Evolutionary conservation across 2,113 vertebrate genomes (phyloP).

Genomic region (Psilopogon haemacephalus): DNA sequence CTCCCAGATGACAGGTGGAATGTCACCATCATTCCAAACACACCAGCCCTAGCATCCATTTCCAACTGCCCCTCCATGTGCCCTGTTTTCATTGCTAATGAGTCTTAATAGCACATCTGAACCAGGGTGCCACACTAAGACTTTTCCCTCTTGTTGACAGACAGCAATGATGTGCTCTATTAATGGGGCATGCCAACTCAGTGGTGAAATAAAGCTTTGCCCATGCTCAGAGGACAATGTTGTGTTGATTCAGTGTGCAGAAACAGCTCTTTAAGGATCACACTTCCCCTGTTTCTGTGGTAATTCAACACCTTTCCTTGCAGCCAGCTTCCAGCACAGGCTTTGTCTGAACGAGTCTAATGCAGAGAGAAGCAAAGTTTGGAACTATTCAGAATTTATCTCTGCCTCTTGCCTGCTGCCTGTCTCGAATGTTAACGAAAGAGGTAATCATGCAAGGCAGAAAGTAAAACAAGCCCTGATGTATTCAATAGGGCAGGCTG

Average conservation of each 20-base stretch:
- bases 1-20: not conserved
- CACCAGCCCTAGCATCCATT: not conserved
- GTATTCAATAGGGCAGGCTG: not conserved
- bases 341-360: not conserved
- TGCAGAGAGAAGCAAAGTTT: not conserved
- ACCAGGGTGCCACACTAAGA: not conserved
- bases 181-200: not conserved
- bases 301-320: not conserved
- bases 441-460: not conserved
- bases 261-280: not conserved
- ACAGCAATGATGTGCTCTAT: not conserved
- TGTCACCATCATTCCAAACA: not conserved
- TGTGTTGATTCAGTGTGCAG: not conserved
- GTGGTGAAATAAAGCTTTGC: not conserved
- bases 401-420: not conserved
- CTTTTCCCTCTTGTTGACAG: not conserved
- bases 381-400: not conserved
- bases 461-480: not conserved
- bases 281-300: not conserved
- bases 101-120: not conserved
- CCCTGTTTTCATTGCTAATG: not conserved
- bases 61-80: not conserved
- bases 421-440: not conserved
- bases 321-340: not conserved
- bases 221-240: not conserved